These are phyloP conservation scores for Procavia capensis DNA, from an alignment of 2,113 vertebrate species.

Conservation along the genomic window DNA sequence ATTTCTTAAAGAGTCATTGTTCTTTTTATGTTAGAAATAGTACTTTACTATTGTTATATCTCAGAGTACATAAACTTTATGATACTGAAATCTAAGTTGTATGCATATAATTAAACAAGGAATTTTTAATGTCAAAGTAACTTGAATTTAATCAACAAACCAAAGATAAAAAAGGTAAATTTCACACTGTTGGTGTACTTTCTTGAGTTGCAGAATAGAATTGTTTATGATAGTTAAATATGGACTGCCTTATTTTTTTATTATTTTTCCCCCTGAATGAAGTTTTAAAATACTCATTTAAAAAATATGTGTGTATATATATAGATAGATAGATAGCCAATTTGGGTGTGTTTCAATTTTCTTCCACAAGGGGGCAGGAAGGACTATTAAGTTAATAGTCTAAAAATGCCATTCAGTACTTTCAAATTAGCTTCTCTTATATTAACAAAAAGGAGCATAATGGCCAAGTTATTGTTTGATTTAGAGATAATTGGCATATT, in stretches of 20 bases:
- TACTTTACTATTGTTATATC: background rate
- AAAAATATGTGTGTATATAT: no score
- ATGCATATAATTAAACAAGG: slow-evolving; percentile 54
- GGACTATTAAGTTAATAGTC: slow-evolving; percentile 88
- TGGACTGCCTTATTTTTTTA: no score
- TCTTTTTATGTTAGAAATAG: slow-evolving; percentile 40
- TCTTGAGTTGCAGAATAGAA: slow-evolving; percentile 48
- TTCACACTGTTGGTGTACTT: slow-evolving; percentile 36
- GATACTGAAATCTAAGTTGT: slow-evolving; percentile 34
- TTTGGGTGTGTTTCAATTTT: slow-evolving; percentile 79
- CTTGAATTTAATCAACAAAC: slow-evolving; percentile 49
- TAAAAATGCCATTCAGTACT: slow-evolving; percentile 86
- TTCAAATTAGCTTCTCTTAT: slow-evolving; percentile 92
- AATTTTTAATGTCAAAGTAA: slow-evolving; percentile 57
- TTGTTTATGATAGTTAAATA: background rate
- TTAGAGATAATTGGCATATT: slow-evolving; percentile 95
- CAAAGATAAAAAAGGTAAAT: slow-evolving; percentile 41
- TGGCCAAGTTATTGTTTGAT: slow-evolving; percentile 97
- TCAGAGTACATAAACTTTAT: slow-evolving; percentile 1
- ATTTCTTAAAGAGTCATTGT: slow-evolving; percentile 35
- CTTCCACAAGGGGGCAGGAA: slow-evolving; percentile 90
- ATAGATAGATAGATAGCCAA: background rate
- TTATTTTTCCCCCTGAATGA: no score
- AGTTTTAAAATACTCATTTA: no score
- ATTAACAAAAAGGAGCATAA: slow-evolving; percentile 94